phyloP scores from a whole-genome alignment of 2,888 invertebrate genomes.

The Acrocyrtus sp. region DNA sequence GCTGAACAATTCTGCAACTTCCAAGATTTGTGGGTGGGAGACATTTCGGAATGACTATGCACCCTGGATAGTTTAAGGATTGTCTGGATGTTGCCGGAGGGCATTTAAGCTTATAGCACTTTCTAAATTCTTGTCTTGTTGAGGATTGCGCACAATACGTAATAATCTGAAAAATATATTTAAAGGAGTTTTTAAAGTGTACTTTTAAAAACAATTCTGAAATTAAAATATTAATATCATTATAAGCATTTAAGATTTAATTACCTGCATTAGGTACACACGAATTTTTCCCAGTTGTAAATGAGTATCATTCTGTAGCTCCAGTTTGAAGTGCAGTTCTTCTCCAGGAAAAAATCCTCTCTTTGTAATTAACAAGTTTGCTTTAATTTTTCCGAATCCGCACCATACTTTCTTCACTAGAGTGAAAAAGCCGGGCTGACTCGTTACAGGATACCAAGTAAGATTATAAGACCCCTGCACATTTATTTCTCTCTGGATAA shows the following conservation, averaged over 20 bases:
- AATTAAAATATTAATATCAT: too few relatives aligned
- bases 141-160: constrained; percentile 47
- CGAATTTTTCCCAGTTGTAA: constrained; percentile 49
- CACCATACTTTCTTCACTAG: constrained; percentile 49
- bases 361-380: constrained; percentile 25
- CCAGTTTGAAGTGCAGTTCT: constrained; percentile 39
- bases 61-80: constrained; percentile 33
- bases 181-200: neutral
- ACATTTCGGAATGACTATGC: constrained; percentile 37
- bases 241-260: too few relatives aligned
- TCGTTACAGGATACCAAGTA: constrained; percentile 20
- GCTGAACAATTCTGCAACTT: constrained; percentile 43
- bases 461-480: constrained; percentile 42
- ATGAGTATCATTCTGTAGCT: constrained; percentile 41
- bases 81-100: constrained; percentile 33
- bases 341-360: constrained; percentile 45
- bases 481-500: constrained; percentile 28
- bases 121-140: constrained; percentile 32
- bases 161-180: constrained; percentile 37
- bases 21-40: constrained; percentile 50
- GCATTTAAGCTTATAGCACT: constrained; percentile 46
- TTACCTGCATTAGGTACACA: constrained; percentile 46
- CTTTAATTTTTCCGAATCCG: constrained; percentile 41
- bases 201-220: neutral
- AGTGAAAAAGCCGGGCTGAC: constrained; percentile 40